These are phyloP conservation scores for Eupithecia subfuscata DNA, from an alignment of 2,888 invertebrate genomes.

Conservation along the genomic window DNA sequence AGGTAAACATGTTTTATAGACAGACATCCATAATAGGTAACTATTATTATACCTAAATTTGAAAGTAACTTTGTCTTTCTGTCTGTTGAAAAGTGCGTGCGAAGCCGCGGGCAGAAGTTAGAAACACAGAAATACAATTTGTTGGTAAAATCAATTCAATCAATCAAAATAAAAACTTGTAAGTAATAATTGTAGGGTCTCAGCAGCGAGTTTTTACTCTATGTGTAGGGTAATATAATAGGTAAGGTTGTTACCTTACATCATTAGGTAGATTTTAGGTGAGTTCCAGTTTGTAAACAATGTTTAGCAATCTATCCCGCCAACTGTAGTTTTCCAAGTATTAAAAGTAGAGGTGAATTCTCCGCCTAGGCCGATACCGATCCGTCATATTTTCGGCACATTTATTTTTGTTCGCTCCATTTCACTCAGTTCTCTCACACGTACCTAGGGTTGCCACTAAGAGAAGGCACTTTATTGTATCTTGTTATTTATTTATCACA, in stretches of 20 bases:
- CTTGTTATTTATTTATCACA: not conserved
- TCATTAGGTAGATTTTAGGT: not conserved
- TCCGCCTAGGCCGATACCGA: constrained; percentile 15
- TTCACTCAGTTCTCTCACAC: constrained; percentile 18
- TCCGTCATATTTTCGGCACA: constrained; percentile 35
- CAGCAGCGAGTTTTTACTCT: no score
- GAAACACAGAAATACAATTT: no score
- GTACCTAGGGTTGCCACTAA: constrained; percentile 13
- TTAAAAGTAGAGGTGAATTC: not conserved
- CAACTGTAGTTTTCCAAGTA: not conserved
- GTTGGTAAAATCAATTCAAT: no score
- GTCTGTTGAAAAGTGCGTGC: no score
- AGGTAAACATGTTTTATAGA: not conserved
- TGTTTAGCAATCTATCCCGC: not conserved
- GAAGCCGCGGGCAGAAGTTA: no score
- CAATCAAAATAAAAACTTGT: no score
- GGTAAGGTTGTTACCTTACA: no score
- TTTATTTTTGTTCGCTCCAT: constrained; percentile 25
- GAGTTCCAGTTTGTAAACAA: not conserved
- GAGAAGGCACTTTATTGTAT: not conserved
- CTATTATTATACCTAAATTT: no score
- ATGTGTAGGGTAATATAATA: no score
- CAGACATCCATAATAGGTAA: no score
- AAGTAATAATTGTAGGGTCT: no score
- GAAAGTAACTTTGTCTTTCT: no score